Percentiles rank a stretch among this genome's conserved stretches.
phyloP scores from a whole-genome alignment of 2,797 vertebrate species.

The Xenentodon cancila region DNA sequence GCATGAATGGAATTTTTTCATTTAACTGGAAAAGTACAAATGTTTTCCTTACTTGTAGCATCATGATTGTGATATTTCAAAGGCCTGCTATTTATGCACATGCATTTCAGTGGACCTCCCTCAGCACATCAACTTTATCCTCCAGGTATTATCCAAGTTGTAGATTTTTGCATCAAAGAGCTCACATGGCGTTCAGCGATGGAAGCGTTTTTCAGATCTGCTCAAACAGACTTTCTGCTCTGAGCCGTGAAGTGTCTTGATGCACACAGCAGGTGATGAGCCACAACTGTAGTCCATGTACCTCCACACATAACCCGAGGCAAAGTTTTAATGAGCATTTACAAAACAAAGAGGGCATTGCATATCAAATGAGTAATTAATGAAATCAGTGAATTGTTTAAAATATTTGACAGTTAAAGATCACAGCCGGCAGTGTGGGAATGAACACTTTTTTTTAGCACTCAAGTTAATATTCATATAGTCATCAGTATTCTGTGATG shows the following conservation, averaged over 20 bases:
- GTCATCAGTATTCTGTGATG: conserved; percentile 52
- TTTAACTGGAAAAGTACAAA: conserved; percentile 1
- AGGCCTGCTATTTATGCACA: conserved; percentile 21
- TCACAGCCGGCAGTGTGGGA: conserved; percentile 51
- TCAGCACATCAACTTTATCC: conserved; percentile 29
- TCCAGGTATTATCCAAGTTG: conserved; percentile 26
- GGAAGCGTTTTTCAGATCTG: conserved; percentile 33
- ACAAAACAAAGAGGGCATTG: conserved; percentile 62
- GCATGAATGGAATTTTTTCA: conserved; percentile 8
- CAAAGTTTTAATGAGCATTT: conserved; percentile 76
- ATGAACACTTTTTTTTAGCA: conserved; percentile 34
- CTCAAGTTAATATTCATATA: conserved; percentile 51
- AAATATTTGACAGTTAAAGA: conserved; percentile 56
- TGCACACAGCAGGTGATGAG: conserved; percentile 51
- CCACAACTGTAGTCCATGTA: conserved; percentile 55
- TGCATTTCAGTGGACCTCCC: conserved; percentile 24
- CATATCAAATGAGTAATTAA: conserved; percentile 58
- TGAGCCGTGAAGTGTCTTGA: conserved; percentile 43
- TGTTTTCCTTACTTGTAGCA: neutral
- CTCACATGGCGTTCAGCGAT: conserved; percentile 29
- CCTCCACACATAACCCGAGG: conserved; percentile 66
- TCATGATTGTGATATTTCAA: conserved; percentile 6
- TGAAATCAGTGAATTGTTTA: conserved; percentile 60
- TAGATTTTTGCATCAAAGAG: conserved; percentile 46
- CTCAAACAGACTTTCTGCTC: conserved; percentile 36